Percentiles rank a stretch among this genome's conserved stretches.
phyloP scores from a whole-genome alignment of 2,888 invertebrate genomes.

The Meganola albula region DNA sequence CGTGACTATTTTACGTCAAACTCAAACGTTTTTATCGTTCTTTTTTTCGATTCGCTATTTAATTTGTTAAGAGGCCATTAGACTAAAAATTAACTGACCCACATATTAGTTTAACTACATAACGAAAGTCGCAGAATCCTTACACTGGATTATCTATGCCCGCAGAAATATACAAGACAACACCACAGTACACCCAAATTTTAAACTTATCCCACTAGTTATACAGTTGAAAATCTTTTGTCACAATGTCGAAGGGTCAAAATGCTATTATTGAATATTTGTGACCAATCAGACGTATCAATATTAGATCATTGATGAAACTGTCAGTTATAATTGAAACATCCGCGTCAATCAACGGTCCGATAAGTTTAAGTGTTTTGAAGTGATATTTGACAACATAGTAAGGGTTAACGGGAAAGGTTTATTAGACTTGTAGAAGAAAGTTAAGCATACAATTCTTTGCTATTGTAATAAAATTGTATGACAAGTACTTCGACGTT shows the following conservation, averaged over 20 bases:
- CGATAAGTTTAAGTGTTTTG: conserved; percentile 4
- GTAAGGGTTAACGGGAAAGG: too few species aligned
- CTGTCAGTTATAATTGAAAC: conserved; percentile 56
- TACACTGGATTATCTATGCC: conserved; percentile 7
- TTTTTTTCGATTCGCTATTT: too few species aligned
- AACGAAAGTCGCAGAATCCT: conserved; percentile 21
- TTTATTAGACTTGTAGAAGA: too few species aligned
- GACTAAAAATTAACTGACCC: too few species aligned
- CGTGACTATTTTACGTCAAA: too few species aligned
- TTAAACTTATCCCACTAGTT: neutral
- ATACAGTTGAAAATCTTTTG: conserved; percentile 8
- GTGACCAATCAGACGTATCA: conserved; percentile 47
- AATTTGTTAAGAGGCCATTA: too few species aligned
- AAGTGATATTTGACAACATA: too few species aligned
- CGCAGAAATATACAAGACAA: neutral
- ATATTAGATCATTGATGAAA: conserved; percentile 47
- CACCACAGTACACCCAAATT: neutral
- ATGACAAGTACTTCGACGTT: too few species aligned
- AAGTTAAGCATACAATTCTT: too few species aligned
- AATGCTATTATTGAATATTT: conserved; percentile 40
- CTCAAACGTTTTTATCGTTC: too few species aligned
- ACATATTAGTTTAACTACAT: conserved; percentile 5
- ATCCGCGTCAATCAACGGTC: conserved; percentile 34
- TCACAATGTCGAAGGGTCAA: neutral
- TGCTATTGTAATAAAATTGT: too few species aligned